Percentiles rank a stretch among this genome's conserved stretches.
Conservation (phyloP, 1,140 invertebrate species). For the Adoxophyes honmai region DNA sequence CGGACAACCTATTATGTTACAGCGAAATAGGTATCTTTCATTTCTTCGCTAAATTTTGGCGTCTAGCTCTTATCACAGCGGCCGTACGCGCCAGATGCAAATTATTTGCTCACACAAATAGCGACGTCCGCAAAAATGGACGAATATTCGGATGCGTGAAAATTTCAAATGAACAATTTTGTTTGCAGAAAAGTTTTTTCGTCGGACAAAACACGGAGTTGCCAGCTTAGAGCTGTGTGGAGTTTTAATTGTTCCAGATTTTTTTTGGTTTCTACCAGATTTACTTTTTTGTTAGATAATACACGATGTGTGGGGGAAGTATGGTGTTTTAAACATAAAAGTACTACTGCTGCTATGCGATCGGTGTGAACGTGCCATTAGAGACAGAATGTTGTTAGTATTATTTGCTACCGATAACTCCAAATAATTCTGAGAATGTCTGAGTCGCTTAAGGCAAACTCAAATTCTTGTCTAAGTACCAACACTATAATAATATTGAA, state of each 20-base stretch:
- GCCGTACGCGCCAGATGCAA: conserved; percentile 21
- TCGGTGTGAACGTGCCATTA: too few species aligned
- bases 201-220: conserved; percentile 5
- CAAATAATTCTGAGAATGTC: too few species aligned
- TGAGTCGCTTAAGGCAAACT: too few species aligned
- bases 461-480: too few species aligned
- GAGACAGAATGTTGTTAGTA: too few species aligned
- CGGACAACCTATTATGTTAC: too few species aligned
- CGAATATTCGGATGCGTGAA: conserved; percentile 25
- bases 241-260: conserved; percentile 6
- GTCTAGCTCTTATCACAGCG: too few species aligned
- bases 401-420: too few species aligned
- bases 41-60: background rate
- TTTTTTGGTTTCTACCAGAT: background rate
- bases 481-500: too few species aligned
- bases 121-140: conserved; percentile 21
- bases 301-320: background rate
- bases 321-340: too few species aligned
- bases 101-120: conserved; percentile 23
- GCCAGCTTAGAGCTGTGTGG: background rate
- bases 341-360: too few species aligned
- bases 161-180: conserved; percentile 17
- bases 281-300: background rate
- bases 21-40: too few species aligned
- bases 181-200: conserved; percentile 13